These are phyloP conservation scores for Euphydryas editha DNA, from an alignment of 2,888 invertebrate species.

Conservation along the genomic window DNA sequence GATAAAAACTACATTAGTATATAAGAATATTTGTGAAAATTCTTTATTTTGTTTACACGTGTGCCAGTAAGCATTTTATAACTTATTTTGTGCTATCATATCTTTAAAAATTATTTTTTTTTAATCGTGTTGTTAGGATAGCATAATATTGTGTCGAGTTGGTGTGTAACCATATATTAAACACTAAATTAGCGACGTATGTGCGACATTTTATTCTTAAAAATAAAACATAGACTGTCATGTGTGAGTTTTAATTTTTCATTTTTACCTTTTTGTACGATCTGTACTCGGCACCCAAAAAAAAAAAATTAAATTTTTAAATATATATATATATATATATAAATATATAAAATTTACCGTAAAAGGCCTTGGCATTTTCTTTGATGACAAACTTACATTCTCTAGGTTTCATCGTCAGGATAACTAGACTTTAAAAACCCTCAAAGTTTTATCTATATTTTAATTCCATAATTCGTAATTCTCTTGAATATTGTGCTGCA, in stretches of 20 bases:
- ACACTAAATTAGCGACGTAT: conserved; percentile 45
- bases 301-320: background rate
- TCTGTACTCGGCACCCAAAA: too few species aligned
- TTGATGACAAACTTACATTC: too few species aligned
- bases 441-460: too few species aligned
- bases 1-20: background rate
- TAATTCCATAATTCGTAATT: too few species aligned
- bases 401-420: too few species aligned
- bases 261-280: background rate
- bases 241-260: conserved; percentile 33
- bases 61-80: conserved; percentile 14
- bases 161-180: conserved; percentile 30
- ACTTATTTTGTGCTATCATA: conserved; percentile 24
- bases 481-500: too few species aligned
- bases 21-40: conserved; percentile 12
- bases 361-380: too few species aligned
- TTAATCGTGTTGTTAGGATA: conserved; percentile 36
- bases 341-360: too few species aligned
- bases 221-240: conserved; percentile 57
- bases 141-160: conserved; percentile 31
- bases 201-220: conserved; percentile 54
- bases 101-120: background rate
- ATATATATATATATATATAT: too few species aligned
- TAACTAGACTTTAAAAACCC: too few species aligned
- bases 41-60: conserved; percentile 1